A percentile compares a stretch with the other conserved stretches of the same genome.
Conservation (phyloP, 2,113 vertebrate genomes). For the Trachemys scripta region DNA sequence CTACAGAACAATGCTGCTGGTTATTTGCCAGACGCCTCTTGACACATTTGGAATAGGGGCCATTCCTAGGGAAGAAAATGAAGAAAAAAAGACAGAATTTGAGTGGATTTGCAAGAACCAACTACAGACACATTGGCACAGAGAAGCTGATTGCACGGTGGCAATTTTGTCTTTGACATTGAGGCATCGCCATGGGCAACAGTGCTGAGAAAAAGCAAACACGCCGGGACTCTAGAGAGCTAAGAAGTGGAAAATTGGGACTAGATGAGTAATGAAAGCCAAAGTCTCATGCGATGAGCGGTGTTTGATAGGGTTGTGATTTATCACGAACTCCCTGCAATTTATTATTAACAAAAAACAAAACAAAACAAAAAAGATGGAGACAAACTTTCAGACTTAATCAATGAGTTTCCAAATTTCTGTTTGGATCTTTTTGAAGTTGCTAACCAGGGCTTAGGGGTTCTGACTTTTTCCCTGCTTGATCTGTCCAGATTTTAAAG, state of each 20-base stretch:
- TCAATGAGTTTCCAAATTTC: not conserved
- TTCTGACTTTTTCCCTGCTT: not conserved
- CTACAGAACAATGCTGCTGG: fast-evolving
- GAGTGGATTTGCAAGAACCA: not conserved
- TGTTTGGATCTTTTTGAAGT: not conserved
- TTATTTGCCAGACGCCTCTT: not conserved
- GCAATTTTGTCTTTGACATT: not conserved
- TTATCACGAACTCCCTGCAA: not conserved
- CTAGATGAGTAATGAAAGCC: not conserved
- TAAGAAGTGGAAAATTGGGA: not conserved
- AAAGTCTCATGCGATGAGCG: not conserved
- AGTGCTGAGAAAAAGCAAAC: not conserved
- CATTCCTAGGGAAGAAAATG: not conserved
- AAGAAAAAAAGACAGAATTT: not conserved
- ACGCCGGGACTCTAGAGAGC: not conserved
- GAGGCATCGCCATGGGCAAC: not conserved
- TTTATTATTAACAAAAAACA: not conserved
- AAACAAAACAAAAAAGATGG: not conserved
- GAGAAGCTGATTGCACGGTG: not conserved
- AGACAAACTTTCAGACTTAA: not conserved
- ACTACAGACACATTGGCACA: not conserved
- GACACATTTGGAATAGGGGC: not conserved
- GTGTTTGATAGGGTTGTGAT: not conserved
- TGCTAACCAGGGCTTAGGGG: not conserved
- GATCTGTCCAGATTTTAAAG: not conserved